Base-by-base conservation (phyloP, 1,140 invertebrate species). In the Cherax quadricarinatus region DNA sequence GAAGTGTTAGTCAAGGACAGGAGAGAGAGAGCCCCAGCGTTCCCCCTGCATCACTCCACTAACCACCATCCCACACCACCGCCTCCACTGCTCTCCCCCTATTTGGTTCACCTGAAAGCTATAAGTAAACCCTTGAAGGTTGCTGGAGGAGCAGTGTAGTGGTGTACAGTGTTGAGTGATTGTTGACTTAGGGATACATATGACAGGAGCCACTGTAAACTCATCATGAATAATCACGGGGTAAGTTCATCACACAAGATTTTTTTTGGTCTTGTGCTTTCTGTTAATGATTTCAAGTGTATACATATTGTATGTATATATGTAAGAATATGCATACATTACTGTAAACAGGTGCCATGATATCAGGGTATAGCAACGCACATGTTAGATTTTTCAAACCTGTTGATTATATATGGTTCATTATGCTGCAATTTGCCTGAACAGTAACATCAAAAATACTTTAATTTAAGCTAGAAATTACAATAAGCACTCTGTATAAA, bases 271-370 rank as follows among this genome's bases (percentile, higher is more conserved):
- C 62, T 21, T 73, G 7, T 14, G 9, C 14, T 75, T 21, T 75
- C 5, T 84, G 18, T n/a, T 9, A 48, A 24, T 84, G 49, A 57
- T 21, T 57, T n/a, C 18, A 6, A 21, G 14, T 57, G 6, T 62
- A 57, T 53, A 84, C 49, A 24, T 84, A n/a, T n/a, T n/a, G n/a
- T 57, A 84, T 84, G 21, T 57, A 84, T 84, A 84, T 84, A 84
- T 84, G 18, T 57, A 57, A 24, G 49, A 24, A 53, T 84, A 53
- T 84, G 57, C 60, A 24, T 80, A 80, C 10, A 80, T 80, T 14
- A 57, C 3, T 1, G 4, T 9, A 57, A 57, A 57, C 12, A 57
- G 12, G 30, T 41, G 30, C 2, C 30, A 41, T 41, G 2, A 0
- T 41, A 41, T 41, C 2, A 57, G 3, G 6, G 12, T 14, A 9